Evolutionary conservation across 1,140 invertebrate genomes (phyloP).

Genomic region (Macrobrachium nipponense): DNA sequence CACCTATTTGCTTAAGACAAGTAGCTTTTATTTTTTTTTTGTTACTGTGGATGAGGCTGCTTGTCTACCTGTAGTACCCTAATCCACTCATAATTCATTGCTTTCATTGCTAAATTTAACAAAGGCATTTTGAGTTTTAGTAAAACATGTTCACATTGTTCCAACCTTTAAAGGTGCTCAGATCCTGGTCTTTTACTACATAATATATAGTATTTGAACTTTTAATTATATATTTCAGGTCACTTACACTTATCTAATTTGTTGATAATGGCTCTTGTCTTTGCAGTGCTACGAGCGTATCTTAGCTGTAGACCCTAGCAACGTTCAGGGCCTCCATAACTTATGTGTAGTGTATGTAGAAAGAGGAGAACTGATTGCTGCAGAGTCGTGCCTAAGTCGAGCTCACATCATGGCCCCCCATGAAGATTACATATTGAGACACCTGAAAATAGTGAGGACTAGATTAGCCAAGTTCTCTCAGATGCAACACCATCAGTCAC

Average conservation of each 20-base stretch:
- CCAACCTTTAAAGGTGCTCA: no score
- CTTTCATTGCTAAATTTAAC: no score
- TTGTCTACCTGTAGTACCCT: no score
- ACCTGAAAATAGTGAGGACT: slow-evolving; percentile 86
- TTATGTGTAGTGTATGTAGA: slow-evolving; percentile 96
- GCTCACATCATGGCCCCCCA: slow-evolving; percentile 84
- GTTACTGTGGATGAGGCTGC: no score
- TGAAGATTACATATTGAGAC: slow-evolving; percentile 90
- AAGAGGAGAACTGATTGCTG: slow-evolving; percentile 83
- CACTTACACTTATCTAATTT: background rate
- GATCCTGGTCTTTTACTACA: no score
- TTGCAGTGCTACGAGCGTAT: slow-evolving; percentile 90
- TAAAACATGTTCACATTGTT: no score
- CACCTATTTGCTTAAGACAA: no score
- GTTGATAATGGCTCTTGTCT: background rate
- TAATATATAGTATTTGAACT: no score
- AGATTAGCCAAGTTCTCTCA: slow-evolving; percentile 68
- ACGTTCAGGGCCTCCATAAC: slow-evolving; percentile 95
- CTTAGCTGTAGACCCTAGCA: slow-evolving; percentile 86
- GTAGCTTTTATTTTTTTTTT: no score
- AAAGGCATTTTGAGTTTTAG: no score
- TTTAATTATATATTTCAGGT: background rate
- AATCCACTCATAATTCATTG: no score
- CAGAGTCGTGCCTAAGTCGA: slow-evolving; percentile 84
- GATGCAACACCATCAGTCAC: slow-evolving; percentile 52